A percentile compares a stretch with the other conserved stretches of the same genome.
Evolutionary conservation across 2,797 vertebrate species (phyloP).

Genomic region (Sus cebifrons): DNA sequence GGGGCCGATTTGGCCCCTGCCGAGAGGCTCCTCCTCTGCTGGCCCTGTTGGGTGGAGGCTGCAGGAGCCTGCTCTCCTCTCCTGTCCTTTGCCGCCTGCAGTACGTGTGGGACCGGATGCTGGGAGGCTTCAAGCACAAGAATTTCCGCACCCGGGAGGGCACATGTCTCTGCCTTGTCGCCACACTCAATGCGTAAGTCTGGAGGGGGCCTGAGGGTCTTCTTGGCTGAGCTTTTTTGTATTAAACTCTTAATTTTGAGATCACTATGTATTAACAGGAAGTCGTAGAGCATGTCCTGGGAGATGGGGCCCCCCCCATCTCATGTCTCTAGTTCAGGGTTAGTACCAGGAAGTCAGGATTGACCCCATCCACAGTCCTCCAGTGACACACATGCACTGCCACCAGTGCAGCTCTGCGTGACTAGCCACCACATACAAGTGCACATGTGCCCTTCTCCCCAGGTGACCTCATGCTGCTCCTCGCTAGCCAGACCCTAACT

Average conservation of each 20-base stretch:
- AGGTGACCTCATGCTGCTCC: too few relatives aligned
- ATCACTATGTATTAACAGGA: background rate
- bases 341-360: background rate
- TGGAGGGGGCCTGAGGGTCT: background rate
- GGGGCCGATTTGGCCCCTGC: background rate
- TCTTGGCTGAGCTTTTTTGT: background rate
- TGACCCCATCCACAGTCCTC: background rate
- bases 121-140: slow-evolving; percentile 99
- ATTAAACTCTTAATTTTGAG: background rate
- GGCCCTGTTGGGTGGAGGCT: background rate
- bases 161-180: slow-evolving; percentile 98
- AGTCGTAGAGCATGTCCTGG: background rate
- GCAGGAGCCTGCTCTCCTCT: background rate
- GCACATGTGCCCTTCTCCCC: background rate
- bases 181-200: slow-evolving; percentile 96
- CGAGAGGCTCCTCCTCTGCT: background rate
- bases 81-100: slow-evolving; percentile 85
- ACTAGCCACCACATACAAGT: background rate
- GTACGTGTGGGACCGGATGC: slow-evolving; percentile 98
- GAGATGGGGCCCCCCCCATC: fast-evolving
- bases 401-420: background rate
- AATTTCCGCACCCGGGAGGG: slow-evolving; percentile 99
- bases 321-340: fast-evolving
- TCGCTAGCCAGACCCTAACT: background rate
- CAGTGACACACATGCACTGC: background rate